These are phyloP conservation scores for Stichodactyla helianthus DNA, from an alignment of 64 coral and sea anemone genomes.

Conservation along the genomic window DNA sequence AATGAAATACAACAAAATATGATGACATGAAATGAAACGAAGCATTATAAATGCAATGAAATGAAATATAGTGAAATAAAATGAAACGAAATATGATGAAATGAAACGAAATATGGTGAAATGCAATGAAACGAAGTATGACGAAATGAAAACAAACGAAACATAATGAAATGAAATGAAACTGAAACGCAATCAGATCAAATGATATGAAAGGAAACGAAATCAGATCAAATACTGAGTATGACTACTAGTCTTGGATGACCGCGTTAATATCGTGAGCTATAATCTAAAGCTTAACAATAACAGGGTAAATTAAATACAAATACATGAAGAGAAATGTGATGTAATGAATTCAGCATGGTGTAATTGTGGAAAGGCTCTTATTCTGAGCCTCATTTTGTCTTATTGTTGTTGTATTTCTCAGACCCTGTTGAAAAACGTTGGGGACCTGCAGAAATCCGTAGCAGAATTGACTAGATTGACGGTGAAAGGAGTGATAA, in stretches of 20 bases:
- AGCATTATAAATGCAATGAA: neutral
- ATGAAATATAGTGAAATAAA: no score
- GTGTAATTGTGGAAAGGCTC: no score
- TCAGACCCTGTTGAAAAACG: neutral
- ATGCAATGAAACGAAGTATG: neutral
- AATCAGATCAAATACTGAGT: no score
- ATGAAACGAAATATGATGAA: neutral
- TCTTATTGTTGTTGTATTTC: neutral
- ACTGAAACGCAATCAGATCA: no score
- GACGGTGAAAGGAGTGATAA: neutral
- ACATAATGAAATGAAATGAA: neutral
- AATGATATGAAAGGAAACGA: neutral
- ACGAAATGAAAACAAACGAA: neutral
- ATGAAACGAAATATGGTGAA: no score
- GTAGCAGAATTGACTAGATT: neutral
- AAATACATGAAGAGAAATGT: no score
- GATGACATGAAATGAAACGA: no score
- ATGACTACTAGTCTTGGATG: no score
- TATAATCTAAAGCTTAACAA: no score
- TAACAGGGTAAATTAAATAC: neutral
- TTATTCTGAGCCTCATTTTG: neutral
- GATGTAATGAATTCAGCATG: no score
- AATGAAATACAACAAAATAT: neutral
- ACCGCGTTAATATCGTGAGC: no score
- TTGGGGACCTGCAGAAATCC: neutral